phyloP scores from a whole-genome alignment of 2,113 vertebrate genomes.

The Rhodinocichla rosea region DNA sequence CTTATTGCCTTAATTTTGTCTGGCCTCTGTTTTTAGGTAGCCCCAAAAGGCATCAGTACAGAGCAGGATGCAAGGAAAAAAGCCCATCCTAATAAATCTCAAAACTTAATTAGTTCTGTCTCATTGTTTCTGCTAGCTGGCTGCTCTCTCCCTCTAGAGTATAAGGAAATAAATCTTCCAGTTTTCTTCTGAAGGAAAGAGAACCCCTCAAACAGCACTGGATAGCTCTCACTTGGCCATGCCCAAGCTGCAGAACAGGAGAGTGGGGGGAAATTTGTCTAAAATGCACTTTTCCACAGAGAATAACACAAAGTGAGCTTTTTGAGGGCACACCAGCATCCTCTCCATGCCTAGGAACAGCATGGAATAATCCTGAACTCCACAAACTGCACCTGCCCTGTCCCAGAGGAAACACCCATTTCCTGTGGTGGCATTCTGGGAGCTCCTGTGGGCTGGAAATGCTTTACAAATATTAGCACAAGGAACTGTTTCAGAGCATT shows the following conservation, averaged over 20 bases:
- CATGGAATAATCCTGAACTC: background rate
- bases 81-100: background rate
- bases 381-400: background rate
- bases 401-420: background rate
- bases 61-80: background rate
- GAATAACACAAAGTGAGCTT: background rate
- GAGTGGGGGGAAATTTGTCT: background rate
- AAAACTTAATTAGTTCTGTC: background rate
- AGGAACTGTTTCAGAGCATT: background rate
- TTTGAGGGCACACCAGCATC: rapidly evolving
- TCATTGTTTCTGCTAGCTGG: background rate
- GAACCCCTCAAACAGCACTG: background rate
- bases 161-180: background rate
- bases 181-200: background rate
- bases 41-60: rapidly evolving
- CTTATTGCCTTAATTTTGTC: background rate
- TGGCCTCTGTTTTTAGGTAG: background rate
- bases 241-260: background rate
- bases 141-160: background rate
- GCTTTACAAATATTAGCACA: background rate
- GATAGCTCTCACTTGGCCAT: background rate
- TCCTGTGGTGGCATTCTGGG: background rate
- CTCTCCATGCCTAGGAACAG: background rate
- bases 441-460: background rate
- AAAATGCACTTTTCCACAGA: background rate